These are phyloP conservation scores for Cyclargus thomasi DNA, from an alignment of 1,140 invertebrate species.

Conservation along the genomic window DNA sequence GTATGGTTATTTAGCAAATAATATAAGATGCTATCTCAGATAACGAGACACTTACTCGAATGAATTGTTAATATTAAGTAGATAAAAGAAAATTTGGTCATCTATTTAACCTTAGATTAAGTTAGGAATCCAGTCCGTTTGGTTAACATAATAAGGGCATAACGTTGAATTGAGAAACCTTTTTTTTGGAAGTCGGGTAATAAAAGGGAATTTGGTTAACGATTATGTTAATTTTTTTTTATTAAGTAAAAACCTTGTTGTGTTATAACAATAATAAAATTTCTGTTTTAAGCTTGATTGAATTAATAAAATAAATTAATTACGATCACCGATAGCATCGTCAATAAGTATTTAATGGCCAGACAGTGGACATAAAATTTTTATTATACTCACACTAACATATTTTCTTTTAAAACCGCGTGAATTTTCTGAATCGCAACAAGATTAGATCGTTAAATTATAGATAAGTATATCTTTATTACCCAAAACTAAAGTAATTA, in stretches of 20 bases:
- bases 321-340: neutral
- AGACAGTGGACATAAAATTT: neutral
- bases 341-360: neutral
- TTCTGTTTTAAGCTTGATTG: neutral
- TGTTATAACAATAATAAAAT: neutral
- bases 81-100: too few species aligned
- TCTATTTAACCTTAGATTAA: too few species aligned
- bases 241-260: neutral
- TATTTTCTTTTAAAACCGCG: neutral
- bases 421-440: neutral
- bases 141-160: too few species aligned
- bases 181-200: too few species aligned
- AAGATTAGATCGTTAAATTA: neutral
- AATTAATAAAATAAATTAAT: neutral
- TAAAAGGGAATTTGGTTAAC: too few species aligned
- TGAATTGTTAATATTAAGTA: too few species aligned
- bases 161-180: too few species aligned
- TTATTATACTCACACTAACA: neutral
- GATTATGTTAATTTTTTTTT: too few species aligned
- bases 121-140: too few species aligned
- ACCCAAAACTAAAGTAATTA: conserved; percentile 3
- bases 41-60: too few species aligned
- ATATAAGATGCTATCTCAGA: too few species aligned
- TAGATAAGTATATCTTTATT: neutral
- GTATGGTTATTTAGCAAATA: too few species aligned